Base-by-base conservation (phyloP, 2,113 vertebrate species). In the Saccopteryx leptura region DNA sequence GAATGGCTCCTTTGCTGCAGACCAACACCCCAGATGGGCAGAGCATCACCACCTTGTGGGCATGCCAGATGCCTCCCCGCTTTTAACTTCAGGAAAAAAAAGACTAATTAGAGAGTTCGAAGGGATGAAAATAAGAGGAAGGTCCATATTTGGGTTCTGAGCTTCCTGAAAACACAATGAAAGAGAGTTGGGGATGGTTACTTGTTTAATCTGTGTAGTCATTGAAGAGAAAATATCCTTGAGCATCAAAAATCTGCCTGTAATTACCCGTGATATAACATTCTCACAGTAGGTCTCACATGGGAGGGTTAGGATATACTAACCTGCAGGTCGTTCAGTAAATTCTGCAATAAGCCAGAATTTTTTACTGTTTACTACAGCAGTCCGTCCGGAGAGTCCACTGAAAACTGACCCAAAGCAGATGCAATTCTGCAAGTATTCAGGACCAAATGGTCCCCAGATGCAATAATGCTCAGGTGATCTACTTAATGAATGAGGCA, bases 271-370 rank as follows among this genome's bases (percentile, higher is more conserved):
- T 87, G 11, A 15, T 28, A 31, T 54, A 66, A 33, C 14, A 18
- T 54, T 39, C 28, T 50, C 9, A 0, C 7, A 5, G 13, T 9
- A 4, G 63, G 10, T 46, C 21, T 15, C 58, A 11, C 4, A 5
- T 8, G 9, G 1, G 19, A 50, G 33, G 15, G 28, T 10, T 24
- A 12, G 4, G 19, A 24, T 12, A 48, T 8, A 50, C 8, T n/a
- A 84, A 39, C 69, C 21, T n/a, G 69, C 17, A 65, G 46, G 28
- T 3, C 7, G 14, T 31, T 18, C 28, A 9, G n/a, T 5, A 9
- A 18, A 5, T 50, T 39, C 33, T 74, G 39, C 39, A 39, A 39
- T 39, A 39, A 39, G 39, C 39, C 39, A 39, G 39, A 39, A 39
- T 39, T 39, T 39, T 39, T 39, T 24, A n/a, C 60, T 19, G 6